Percentiles rank a stretch among this genome's conserved stretches.
Evolutionary conservation across 1,140 invertebrate species (phyloP).

Genomic region (Dryas iulia): DNA sequence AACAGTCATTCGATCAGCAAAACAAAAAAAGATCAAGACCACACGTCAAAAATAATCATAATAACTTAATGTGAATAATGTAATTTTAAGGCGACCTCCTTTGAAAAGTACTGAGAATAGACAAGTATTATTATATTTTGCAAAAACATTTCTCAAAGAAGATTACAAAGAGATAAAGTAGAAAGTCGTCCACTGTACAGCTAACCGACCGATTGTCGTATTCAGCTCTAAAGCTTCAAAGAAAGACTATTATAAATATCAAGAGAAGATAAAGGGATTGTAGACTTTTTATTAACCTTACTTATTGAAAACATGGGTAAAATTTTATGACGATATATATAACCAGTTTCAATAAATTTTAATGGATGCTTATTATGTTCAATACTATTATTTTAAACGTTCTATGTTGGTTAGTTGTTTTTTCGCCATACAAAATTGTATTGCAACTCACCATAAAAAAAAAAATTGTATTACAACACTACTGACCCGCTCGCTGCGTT

Average conservation of each 20-base stretch:
- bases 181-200: slow-evolving; percentile 23
- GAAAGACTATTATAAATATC: slow-evolving; percentile 20
- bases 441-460: too few species aligned
- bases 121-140: slow-evolving; percentile 23
- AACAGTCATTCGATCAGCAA: not conserved
- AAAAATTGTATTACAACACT: too few species aligned
- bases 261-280: slow-evolving; percentile 13
- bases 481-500: too few species aligned
- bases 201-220: slow-evolving; percentile 30
- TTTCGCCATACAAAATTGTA: too few species aligned
- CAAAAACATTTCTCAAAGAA: slow-evolving; percentile 25
- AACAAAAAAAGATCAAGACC: not conserved
- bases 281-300: slow-evolving; percentile 8
- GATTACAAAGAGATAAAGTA: slow-evolving; percentile 31
- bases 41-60: not conserved
- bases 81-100: not conserved
- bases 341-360: not conserved
- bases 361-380: too few species aligned
- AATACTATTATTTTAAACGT: too few species aligned
- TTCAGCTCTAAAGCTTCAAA: slow-evolving; percentile 22
- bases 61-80: not conserved
- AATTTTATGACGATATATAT: not conserved
- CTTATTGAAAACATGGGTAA: not conserved
- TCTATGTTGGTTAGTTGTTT: too few species aligned
- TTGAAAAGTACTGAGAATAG: not conserved